Percentiles rank a stretch among this genome's conserved stretches.
Evolutionary conservation across 2,113 vertebrate genomes (phyloP).

Genomic region (Atrichornis clamosus): DNA sequence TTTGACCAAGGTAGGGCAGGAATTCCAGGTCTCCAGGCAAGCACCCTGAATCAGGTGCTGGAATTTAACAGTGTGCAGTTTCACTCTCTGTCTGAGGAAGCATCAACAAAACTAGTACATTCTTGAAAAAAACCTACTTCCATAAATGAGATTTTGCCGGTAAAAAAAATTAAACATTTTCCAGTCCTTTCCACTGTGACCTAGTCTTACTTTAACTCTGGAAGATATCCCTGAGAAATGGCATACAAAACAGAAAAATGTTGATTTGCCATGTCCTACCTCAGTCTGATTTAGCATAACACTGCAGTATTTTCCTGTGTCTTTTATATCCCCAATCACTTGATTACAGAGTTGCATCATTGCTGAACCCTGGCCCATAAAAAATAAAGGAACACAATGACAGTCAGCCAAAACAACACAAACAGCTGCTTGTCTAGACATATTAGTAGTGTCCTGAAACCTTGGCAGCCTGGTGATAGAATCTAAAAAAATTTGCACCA

Average conservation of each 20-base stretch:
- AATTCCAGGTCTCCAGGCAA: background rate
- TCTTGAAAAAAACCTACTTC: background rate
- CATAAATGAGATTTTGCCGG: background rate
- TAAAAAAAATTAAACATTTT: background rate
- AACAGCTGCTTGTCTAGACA: constrained; percentile 50
- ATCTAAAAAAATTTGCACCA: background rate
- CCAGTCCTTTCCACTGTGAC: background rate
- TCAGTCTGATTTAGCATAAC: constrained; percentile 15
- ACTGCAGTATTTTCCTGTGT: background rate
- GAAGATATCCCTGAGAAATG: background rate
- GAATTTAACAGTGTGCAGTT: background rate
- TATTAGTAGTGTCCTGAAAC: constrained; percentile 38
- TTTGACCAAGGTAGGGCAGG: background rate
- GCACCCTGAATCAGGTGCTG: background rate
- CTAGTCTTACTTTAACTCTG: background rate
- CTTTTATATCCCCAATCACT: constrained; percentile 32
- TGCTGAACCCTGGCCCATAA: constrained; percentile 28
- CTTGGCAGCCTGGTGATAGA: background rate
- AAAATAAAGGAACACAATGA: constrained; percentile 8
- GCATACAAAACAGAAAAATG: background rate
- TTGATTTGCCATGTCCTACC: background rate
- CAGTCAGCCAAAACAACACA: constrained; percentile 28
- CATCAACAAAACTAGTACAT: background rate
- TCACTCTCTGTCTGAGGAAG: background rate
- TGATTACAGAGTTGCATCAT: constrained; percentile 37